These are phyloP conservation scores for Anguilla rostrata DNA, from an alignment of 2,113 vertebrate species.

Conservation along the genomic window DNA sequence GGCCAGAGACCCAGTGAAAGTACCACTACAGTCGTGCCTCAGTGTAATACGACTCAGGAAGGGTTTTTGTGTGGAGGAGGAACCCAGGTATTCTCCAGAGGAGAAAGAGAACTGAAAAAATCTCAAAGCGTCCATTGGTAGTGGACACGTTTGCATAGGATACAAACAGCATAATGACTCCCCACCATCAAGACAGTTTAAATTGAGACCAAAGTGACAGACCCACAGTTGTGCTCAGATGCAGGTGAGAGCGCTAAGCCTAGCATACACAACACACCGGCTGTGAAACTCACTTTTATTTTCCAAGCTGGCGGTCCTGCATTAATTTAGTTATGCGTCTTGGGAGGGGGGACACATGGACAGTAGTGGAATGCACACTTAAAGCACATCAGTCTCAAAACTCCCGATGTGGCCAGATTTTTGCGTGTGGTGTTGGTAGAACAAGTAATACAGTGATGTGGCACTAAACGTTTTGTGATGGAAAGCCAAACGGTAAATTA, in stretches of 20 bases:
- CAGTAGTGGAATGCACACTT: background rate
- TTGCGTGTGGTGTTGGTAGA: background rate
- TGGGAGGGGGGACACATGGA: background rate
- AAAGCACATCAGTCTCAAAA: slow-evolving; percentile 17
- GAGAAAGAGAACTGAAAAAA: background rate
- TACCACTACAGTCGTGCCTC: background rate
- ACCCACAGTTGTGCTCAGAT: no score
- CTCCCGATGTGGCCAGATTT: background rate
- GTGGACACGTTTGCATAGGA: no score
- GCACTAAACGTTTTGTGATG: background rate
- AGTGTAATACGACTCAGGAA: background rate
- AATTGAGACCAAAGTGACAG: no score
- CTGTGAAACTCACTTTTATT: background rate
- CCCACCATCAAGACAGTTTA: no score
- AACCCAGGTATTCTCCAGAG: background rate
- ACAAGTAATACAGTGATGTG: background rate
- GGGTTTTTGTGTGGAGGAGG: background rate
- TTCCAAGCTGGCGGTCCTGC: background rate
- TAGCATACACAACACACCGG: background rate
- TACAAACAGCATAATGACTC: no score
- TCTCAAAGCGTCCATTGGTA: background rate
- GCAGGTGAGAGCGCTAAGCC: background rate
- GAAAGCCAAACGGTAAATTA: slow-evolving; percentile 12
- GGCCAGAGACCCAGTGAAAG: background rate
- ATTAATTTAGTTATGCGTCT: background rate